These are phyloP conservation scores for Eremobia ochroleuca DNA, from an alignment of 2,888 invertebrate species.

Conservation along the genomic window DNA sequence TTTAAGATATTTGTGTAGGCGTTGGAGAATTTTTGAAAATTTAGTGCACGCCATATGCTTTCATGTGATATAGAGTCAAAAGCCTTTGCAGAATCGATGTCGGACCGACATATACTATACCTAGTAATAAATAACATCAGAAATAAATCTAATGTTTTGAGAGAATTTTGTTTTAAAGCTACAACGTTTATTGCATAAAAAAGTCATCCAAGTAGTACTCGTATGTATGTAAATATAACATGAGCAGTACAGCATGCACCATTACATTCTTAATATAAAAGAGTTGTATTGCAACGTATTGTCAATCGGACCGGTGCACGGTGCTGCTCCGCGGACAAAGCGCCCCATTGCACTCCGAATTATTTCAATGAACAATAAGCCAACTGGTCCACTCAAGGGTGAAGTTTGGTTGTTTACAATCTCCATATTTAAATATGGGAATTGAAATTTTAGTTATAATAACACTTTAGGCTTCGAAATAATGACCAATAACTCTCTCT, in stretches of 20 bases:
- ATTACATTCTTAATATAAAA: neutral
- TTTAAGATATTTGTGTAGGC: too few relatives aligned
- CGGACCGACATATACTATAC: too few relatives aligned
- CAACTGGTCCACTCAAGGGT: slow-evolving; percentile 14
- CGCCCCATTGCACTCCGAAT: slow-evolving; percentile 13
- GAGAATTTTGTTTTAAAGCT: neutral
- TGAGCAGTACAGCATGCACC: neutral
- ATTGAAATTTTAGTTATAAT: slow-evolving; percentile 7
- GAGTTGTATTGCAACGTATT: slow-evolving; percentile 1
- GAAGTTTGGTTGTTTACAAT: slow-evolving; percentile 22
- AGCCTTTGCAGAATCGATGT: too few relatives aligned
- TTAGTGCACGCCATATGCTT: too few relatives aligned
- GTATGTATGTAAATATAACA: neutral
- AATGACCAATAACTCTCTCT: too few relatives aligned
- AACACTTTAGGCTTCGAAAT: neutral
- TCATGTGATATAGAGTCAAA: too few relatives aligned
- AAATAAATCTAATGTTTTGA: neutral
- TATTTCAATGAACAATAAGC: slow-evolving; percentile 17
- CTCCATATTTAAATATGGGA: slow-evolving; percentile 11
- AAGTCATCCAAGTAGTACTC: neutral
- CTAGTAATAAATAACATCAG: neutral
- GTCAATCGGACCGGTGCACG: neutral
- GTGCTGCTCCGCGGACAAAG: slow-evolving; percentile 4
- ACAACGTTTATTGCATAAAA: neutral
- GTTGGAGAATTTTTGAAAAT: too few relatives aligned